Evolutionary conservation across 2,113 vertebrate species (phyloP).

Genomic region (Eira barbara): DNA sequence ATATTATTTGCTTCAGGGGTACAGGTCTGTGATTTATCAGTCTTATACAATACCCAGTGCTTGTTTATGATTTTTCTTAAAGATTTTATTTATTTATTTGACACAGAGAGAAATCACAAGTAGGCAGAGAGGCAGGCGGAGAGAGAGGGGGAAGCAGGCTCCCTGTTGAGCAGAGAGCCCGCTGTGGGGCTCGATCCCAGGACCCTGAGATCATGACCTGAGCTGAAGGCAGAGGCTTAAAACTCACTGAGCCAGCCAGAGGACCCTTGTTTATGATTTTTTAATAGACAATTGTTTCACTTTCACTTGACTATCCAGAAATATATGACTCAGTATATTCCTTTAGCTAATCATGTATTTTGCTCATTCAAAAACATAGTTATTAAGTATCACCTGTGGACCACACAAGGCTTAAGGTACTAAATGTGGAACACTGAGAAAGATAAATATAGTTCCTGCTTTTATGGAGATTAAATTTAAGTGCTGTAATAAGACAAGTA

Average conservation of each 20-base stretch:
- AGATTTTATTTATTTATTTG: no score
- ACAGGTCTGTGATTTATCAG: no score
- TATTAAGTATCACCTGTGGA: not conserved
- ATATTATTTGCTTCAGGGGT: no score
- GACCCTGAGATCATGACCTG: no score
- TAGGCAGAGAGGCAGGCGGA: no score
- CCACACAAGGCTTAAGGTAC: not conserved
- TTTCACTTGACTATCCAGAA: not conserved
- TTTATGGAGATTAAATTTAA: not conserved
- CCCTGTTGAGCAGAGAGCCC: no score
- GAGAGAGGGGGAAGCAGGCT: no score
- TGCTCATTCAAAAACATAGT: not conserved
- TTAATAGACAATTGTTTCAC: not conserved
- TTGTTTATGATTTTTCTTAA: not conserved
- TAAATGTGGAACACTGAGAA: not conserved
- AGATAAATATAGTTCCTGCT: not conserved
- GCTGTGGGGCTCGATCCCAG: no score
- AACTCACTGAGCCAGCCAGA: no score
- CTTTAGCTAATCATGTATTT: not conserved
- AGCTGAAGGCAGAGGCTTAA: no score
- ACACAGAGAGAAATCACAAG: no score
- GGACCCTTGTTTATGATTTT: not conserved
- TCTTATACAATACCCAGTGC: no score
- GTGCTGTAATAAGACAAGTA: not conserved
- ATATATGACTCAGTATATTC: not conserved